A percentile compares a stretch with the other conserved stretches of the same genome.
These are phyloP conservation scores for Rhinolophus ferrumequinum DNA, from an alignment of 2,113 vertebrate genomes.

Conservation along the genomic window DNA sequence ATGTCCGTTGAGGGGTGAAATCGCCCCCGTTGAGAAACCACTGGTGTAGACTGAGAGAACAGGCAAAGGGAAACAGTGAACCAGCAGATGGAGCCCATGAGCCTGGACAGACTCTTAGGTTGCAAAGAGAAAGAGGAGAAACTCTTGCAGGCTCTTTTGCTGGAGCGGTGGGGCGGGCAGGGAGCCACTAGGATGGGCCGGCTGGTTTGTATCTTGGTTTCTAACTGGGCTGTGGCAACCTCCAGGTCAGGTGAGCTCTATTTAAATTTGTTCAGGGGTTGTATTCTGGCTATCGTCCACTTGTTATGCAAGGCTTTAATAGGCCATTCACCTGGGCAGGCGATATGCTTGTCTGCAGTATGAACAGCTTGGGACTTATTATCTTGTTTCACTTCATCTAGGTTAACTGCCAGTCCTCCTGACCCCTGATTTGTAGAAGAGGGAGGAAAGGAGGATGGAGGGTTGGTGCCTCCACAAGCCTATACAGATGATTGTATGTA, in stretches of 20 bases:
- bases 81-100: neutral
- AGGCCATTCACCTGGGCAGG: neutral
- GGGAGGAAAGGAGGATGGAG: neutral
- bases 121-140: neutral
- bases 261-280: neutral
- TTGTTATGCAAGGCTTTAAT: neutral
- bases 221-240: neutral
- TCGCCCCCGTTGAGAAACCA: neutral
- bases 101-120: neutral
- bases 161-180: neutral
- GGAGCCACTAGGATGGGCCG: neutral
- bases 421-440: neutral
- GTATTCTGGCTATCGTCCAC: neutral
- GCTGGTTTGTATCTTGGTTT: neutral
- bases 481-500: neutral
- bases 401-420: slow-evolving; percentile 1
- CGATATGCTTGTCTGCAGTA: neutral
- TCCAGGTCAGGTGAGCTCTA: neutral
- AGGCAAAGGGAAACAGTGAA: neutral
- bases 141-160: neutral
- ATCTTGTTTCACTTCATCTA: slow-evolving; percentile 1
- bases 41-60: neutral
- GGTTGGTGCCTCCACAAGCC: neutral
- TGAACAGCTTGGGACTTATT: slow-evolving; percentile 15
- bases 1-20: neutral